phyloP scores from a whole-genome alignment of 1,140 invertebrate genomes.

The Heliconius himera region DNA sequence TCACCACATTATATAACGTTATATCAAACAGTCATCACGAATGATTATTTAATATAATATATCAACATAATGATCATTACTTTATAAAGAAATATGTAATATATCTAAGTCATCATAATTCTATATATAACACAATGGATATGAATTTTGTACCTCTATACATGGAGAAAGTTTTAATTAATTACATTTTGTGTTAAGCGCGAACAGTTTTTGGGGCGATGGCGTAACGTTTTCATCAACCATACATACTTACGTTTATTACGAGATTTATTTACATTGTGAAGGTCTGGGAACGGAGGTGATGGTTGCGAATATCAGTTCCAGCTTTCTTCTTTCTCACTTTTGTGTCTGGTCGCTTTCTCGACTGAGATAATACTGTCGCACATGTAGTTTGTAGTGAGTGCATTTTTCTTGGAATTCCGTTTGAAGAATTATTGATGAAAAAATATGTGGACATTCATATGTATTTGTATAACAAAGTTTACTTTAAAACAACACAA shows the following conservation, averaged over 20 bases:
- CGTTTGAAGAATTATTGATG: too few species aligned
- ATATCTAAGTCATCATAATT: conserved; percentile 2
- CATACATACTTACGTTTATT: conserved; percentile 52
- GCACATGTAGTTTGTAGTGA: not conserved
- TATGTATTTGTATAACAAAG: too few species aligned
- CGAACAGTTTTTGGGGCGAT: conserved; percentile 50
- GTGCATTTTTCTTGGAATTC: not conserved
- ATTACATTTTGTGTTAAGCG: conserved; percentile 52
- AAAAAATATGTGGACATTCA: too few species aligned
- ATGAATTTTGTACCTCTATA: not conserved
- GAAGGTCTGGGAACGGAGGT: conserved; percentile 60
- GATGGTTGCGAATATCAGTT: conserved; percentile 51
- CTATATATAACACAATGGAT: not conserved
- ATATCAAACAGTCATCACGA: conserved; percentile 1
- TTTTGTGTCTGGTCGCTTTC: conserved; percentile 58
- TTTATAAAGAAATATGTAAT: conserved; percentile 7
- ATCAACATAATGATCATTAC: conserved; percentile 5
- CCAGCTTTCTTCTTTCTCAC: conserved; percentile 66
- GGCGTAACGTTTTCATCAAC: conserved; percentile 61
- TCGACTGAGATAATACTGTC: conserved; percentile 34
- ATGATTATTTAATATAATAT: conserved; percentile 10
- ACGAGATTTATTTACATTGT: conserved; percentile 58
- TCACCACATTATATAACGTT: not conserved
- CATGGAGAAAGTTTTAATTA: conserved; percentile 67
- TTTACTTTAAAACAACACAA: too few species aligned